These are phyloP conservation scores for Holcopasites calliopsidis DNA, from an alignment of 1,140 invertebrate genomes.

Conservation along the genomic window DNA sequence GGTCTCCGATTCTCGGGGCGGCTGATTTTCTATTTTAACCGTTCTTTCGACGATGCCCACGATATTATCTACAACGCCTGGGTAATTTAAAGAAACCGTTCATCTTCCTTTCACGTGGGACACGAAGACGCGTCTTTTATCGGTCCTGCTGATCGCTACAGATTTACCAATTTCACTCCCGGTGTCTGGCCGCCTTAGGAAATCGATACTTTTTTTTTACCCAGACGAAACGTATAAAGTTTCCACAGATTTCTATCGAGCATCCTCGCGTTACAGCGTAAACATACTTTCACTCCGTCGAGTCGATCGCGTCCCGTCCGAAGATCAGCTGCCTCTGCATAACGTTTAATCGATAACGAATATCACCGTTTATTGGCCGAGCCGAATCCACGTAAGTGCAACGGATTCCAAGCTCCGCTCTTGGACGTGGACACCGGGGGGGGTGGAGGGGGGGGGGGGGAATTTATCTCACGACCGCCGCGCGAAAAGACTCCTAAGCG, in stretches of 20 bases:
- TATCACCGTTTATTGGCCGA: not conserved
- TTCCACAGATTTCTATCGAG: constrained; percentile 45
- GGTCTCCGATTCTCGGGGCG: not conserved
- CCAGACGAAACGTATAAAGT: not conserved
- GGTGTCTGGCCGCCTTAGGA: constrained; percentile 42
- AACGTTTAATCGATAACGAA: not conserved
- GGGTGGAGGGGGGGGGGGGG: no score
- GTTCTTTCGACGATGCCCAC: no score
- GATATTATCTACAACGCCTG: no score
- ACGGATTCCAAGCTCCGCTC: not conserved
- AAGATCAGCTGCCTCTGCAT: not conserved
- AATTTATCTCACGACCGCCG: not conserved
- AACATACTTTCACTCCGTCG: not conserved
- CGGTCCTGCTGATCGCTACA: not conserved
- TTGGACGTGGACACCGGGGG: not conserved
- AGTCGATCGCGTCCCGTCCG: not conserved
- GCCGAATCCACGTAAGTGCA: not conserved
- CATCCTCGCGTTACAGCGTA: constrained; percentile 40
- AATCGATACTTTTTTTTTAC: constrained; percentile 11
- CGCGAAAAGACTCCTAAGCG: constrained; percentile 32
- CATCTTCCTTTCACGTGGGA: no score
- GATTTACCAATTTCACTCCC: constrained; percentile 39
- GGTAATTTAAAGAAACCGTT: no score
- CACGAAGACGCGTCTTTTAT: no score
- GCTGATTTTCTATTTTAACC: no score